These are phyloP conservation scores for Strongylocentrotus purpuratus DNA, from an alignment of 35 echinoderm and acorn worm species.

Conservation along the genomic window DNA sequence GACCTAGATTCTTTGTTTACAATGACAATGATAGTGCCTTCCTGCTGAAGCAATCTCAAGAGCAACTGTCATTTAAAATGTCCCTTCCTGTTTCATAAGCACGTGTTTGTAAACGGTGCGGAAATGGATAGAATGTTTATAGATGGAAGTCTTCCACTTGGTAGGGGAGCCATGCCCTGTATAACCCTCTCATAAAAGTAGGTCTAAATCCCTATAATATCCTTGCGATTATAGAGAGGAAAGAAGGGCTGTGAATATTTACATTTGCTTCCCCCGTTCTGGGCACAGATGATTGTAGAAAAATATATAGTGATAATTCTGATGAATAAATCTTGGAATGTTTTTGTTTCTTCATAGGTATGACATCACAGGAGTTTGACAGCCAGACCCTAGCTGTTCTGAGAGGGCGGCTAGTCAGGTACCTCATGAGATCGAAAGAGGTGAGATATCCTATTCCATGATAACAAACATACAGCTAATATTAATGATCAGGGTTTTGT, in stretches of 20 bases:
- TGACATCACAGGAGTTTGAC: slow-evolving; percentile 89
- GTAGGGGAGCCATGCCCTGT: background rate
- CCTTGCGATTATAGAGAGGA: no score
- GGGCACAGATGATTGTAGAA: no score
- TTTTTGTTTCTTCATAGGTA: slow-evolving; percentile 46
- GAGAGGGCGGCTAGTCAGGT: slow-evolving; percentile 90
- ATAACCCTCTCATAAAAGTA: background rate
- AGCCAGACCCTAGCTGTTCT: slow-evolving; percentile 91
- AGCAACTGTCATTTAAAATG: no score
- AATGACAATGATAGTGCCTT: no score
- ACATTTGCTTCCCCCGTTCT: no score
- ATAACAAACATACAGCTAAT: background rate
- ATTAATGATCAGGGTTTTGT: background rate
- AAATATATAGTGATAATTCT: no score
- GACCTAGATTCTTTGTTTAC: no score
- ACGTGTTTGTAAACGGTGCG: background rate
- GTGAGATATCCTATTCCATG: slow-evolving; percentile 51
- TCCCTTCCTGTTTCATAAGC: no score
- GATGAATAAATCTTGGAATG: background rate
- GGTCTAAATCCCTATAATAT: no score
- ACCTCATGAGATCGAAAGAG: slow-evolving; percentile 99
- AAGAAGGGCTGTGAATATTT: no score
- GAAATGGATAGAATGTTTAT: background rate
- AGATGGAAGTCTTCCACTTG: background rate
- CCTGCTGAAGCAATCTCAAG: no score